Evolutionary conservation across 2,797 vertebrate genomes (phyloP).

Genomic region (Dromococcyx pavoninus): DNA sequence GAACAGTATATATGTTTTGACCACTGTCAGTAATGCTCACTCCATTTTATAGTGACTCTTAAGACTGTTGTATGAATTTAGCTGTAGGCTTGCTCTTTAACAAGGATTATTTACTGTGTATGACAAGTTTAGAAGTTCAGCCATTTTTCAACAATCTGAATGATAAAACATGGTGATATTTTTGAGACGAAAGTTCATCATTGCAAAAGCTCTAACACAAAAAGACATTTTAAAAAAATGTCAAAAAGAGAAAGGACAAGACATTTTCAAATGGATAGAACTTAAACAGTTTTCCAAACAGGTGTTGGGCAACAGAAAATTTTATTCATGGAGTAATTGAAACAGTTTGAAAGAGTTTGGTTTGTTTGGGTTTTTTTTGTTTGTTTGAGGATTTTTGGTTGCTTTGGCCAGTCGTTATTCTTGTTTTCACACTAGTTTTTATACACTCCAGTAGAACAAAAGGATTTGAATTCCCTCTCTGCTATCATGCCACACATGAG

Average conservation of each 20-base stretch:
- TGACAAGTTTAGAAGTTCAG: not conserved
- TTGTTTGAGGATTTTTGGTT: not conserved
- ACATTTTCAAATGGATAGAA: not conserved
- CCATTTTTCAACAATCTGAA: not conserved
- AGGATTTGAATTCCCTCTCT: not conserved
- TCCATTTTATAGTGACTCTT: not conserved
- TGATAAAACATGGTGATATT: not conserved
- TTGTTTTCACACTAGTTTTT: not conserved
- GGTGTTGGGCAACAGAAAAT: not conserved
- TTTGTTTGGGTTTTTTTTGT: not conserved
- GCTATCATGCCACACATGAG: not conserved
- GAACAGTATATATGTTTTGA: not conserved
- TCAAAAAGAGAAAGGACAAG: not conserved
- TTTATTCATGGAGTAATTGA: not conserved
- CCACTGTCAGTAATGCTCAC: not conserved
- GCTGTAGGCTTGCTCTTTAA: not conserved
- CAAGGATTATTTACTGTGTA: not conserved
- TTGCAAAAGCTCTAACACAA: not conserved
- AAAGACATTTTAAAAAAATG: not conserved
- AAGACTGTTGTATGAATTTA: not conserved
- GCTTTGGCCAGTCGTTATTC: not conserved
- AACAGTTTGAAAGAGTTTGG: rapidly evolving
- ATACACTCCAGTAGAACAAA: not conserved
- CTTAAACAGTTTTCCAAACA: not conserved
- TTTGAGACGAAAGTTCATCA: not conserved